Evolutionary conservation across 1,140 invertebrate genomes (phyloP).

Genomic region (Drosophila paulistorum): DNA sequence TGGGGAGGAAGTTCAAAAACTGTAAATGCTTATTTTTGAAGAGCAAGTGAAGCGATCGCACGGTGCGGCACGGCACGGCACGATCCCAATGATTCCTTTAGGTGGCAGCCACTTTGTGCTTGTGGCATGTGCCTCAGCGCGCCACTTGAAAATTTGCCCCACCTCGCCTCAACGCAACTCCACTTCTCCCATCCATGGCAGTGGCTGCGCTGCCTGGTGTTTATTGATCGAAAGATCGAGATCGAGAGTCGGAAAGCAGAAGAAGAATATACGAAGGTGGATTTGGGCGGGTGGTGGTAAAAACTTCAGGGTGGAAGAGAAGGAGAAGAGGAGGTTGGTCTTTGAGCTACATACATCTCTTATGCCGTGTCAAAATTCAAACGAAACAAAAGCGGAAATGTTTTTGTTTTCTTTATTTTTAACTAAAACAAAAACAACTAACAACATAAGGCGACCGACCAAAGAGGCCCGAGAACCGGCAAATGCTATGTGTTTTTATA

Average conservation of each 20-base stretch:
- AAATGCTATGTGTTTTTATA: slow-evolving; percentile 17
- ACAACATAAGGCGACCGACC: slow-evolving; percentile 30
- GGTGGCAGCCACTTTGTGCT: slow-evolving; percentile 70
- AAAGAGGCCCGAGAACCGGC: slow-evolving; percentile 11
- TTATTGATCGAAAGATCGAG: slow-evolving; percentile 21
- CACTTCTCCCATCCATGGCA: slow-evolving; percentile 3
- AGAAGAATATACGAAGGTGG: too few species aligned
- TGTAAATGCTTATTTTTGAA: slow-evolving; percentile 56
- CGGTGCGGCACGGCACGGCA: not conserved
- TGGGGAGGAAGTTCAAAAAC: slow-evolving; percentile 39
- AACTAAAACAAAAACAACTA: slow-evolving; percentile 68
- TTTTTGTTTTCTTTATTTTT: slow-evolving; percentile 77
- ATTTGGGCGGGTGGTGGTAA: slow-evolving; percentile 11
- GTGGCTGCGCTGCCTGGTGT: slow-evolving; percentile 48
- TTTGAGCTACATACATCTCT: slow-evolving; percentile 19
- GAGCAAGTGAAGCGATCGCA: slow-evolving; percentile 58
- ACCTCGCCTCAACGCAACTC: not conserved
- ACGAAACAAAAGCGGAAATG: slow-evolving; percentile 79
- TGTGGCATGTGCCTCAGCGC: slow-evolving; percentile 57
- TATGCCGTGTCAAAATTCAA: slow-evolving; percentile 74
- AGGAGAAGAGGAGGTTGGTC: slow-evolving; percentile 1
- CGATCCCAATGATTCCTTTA: slow-evolving; percentile 33
- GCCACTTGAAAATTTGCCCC: slow-evolving; percentile 51
- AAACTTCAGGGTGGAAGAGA: slow-evolving; percentile 37
- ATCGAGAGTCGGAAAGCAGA: slow-evolving; percentile 15